Conservation (phyloP, 1,140 invertebrate species). For the Penaeus japonicus region DNA sequence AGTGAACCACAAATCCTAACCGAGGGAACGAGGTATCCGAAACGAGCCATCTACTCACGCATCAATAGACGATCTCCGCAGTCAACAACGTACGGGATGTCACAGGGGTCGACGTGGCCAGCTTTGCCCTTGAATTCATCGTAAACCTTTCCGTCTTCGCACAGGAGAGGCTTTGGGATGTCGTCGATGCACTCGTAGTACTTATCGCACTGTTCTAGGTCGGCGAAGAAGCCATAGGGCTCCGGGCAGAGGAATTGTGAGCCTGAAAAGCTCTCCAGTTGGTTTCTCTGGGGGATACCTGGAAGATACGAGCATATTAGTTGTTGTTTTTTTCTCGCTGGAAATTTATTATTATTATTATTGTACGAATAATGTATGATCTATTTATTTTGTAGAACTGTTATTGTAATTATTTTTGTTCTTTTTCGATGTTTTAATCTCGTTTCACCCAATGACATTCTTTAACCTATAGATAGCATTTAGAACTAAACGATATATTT, state of each 20-base stretch:
- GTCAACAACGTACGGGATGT: conserved; percentile 62
- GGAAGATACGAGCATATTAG: background rate
- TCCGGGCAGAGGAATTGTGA: conserved; percentile 75
- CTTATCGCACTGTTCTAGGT: conserved; percentile 80
- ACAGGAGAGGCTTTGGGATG: conserved; percentile 76
- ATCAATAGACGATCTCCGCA: conserved; percentile 58
- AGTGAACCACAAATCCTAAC: too few relatives aligned
- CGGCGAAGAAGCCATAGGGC: conserved; percentile 79
- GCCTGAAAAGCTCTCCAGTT: background rate
- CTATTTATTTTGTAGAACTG: too few relatives aligned
- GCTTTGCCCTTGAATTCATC: conserved; percentile 66
- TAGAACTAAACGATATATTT: too few relatives aligned
- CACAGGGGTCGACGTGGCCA: conserved; percentile 61
- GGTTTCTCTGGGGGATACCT: background rate
- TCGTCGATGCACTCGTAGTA: conserved; percentile 87
- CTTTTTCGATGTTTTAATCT: too few relatives aligned
- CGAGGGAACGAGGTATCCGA: too few relatives aligned
- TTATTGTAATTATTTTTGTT: too few relatives aligned
- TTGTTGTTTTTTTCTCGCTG: too few relatives aligned
- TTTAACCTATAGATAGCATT: too few relatives aligned
- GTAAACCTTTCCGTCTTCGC: conserved; percentile 85
- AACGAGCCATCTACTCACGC: conserved; percentile 19
- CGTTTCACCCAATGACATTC: too few relatives aligned
- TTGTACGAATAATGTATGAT: too few relatives aligned
- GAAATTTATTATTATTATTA: background rate